These are phyloP conservation scores for Nothocercus julius DNA, from an alignment of 2,113 vertebrate species.

Conservation along the genomic window DNA sequence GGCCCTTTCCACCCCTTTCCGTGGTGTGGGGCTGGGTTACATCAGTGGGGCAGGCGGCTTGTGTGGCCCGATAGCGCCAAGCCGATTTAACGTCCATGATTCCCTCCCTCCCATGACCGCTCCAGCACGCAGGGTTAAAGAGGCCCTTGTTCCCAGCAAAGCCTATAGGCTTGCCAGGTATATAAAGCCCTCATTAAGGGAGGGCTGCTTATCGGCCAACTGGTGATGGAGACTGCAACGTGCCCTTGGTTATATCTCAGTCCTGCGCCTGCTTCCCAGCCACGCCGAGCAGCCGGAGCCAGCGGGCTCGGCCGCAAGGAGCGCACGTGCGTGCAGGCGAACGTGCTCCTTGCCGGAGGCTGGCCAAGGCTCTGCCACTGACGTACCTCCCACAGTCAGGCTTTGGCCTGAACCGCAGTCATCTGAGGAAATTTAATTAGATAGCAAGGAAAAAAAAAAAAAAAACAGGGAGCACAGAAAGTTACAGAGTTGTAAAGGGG, in stretches of 20 bases:
- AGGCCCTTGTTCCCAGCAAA: not conserved
- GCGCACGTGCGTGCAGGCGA: too few species aligned
- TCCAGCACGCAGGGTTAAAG: not conserved
- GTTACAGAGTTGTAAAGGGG: not conserved
- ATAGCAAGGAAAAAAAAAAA: not conserved
- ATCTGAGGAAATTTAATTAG: conserved; percentile 2
- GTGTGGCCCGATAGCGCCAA: not conserved
- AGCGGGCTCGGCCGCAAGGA: not conserved
- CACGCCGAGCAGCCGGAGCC: not conserved
- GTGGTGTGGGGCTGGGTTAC: too few species aligned
- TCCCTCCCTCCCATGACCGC: not conserved
- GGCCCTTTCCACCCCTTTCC: not conserved
- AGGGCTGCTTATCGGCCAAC: conserved; percentile 24
- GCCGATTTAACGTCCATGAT: not conserved
- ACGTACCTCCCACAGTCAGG: not conserved
- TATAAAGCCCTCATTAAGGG: conserved; percentile 6
- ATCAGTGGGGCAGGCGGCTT: not conserved
- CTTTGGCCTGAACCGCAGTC: not conserved
- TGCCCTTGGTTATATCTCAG: not conserved
- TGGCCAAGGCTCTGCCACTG: not conserved
- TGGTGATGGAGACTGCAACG: rapidly evolving
- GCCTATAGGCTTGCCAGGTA: not conserved
- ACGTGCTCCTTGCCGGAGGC: rapidly evolving
- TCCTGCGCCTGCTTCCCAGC: not conserved
- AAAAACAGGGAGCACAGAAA: not conserved